Percentiles rank a stretch among this genome's conserved stretches.
Evolutionary conservation across 53 echinoderm and acorn worm genomes (phyloP).

Genomic region (Actinopyga echinites): DNA sequence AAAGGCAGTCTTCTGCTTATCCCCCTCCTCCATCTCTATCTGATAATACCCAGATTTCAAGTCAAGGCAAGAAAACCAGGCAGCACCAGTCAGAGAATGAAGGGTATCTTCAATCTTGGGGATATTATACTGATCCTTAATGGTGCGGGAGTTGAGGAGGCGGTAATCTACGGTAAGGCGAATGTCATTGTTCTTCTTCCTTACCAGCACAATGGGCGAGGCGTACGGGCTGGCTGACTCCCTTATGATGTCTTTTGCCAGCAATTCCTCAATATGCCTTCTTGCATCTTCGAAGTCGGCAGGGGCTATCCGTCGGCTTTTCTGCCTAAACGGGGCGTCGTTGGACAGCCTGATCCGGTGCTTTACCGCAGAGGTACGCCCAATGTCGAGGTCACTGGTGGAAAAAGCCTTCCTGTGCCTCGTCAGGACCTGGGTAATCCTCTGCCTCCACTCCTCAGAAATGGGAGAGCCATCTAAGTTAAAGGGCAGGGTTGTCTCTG

Average conservation of each 20-base stretch:
- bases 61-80: no score
- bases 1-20: no score
- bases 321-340: constrained; percentile 49
- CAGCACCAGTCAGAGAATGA: no score
- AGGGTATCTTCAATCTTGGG: no score
- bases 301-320: constrained; percentile 51
- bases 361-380: constrained; percentile 27
- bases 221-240: constrained; percentile 52
- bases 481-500: not conserved
- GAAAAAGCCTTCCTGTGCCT: constrained; percentile 27
- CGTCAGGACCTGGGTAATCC: not conserved
- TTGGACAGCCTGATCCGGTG: constrained; percentile 55
- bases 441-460: constrained; percentile 1
- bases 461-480: constrained; percentile 48
- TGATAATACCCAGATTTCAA: no score
- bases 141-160: constrained; percentile 38
- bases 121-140: constrained; percentile 61
- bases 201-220: constrained; percentile 59
- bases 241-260: constrained; percentile 49
- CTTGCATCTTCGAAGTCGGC: constrained; percentile 37
- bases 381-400: constrained; percentile 46
- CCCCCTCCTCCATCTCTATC: no score
- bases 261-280: constrained; percentile 44
- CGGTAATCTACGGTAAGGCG: constrained; percentile 64
- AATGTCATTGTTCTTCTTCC: constrained; percentile 63